Conservation (phyloP, 2,113 vertebrate genomes). For the Toxostoma redivivum region DNA sequence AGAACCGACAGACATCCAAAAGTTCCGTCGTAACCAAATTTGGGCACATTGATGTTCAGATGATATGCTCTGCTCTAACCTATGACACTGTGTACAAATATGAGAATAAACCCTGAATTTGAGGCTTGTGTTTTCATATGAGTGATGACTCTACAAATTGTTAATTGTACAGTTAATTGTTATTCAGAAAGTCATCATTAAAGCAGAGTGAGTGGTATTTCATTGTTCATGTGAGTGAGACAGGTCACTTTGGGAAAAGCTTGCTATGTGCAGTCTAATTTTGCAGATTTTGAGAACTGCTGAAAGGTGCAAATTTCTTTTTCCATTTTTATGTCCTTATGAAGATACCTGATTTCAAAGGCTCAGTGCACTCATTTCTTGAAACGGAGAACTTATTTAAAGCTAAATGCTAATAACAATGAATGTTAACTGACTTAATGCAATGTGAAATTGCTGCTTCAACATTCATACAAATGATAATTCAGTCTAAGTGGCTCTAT, state of each 20-base stretch:
- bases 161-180: neutral
- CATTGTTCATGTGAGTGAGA: neutral
- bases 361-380: neutral
- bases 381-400: conserved; percentile 49
- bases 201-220: neutral
- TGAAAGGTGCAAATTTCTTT: neutral
- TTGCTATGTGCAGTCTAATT: neutral
- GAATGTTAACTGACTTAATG: conserved; percentile 44
- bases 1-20: neutral
- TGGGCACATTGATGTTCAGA: neutral
- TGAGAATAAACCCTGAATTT: neutral
- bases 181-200: neutral
- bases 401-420: conserved; percentile 22
- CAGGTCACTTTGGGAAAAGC: neutral
- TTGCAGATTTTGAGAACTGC: neutral
- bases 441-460: conserved; percentile 36
- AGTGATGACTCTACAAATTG: neutral
- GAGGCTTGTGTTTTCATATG: neutral
- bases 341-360: conserved; percentile 7
- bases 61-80: neutral
- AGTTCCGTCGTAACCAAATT: neutral
- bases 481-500: conserved; percentile 11
- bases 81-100: neutral
- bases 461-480: conserved; percentile 39
- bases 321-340: neutral